Evolutionary conservation across 1,140 invertebrate genomes (phyloP).

Genomic region (Tetramorium parvispinum): DNA sequence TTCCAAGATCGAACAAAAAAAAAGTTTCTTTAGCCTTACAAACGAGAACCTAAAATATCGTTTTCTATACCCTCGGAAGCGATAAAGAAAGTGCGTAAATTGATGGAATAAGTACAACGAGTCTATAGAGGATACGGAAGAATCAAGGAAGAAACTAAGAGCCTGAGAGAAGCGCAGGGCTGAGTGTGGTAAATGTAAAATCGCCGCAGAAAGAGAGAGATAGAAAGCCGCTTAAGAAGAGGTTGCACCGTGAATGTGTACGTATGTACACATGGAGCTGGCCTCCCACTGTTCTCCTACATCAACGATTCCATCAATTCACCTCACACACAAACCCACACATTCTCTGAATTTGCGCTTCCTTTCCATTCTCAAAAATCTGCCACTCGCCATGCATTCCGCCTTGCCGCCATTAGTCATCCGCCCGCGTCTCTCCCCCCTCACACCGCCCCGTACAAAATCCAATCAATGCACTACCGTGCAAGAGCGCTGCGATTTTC

Average conservation of each 20-base stretch:
- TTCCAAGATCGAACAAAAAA: slow-evolving; percentile 8
- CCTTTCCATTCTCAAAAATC: slow-evolving; percentile 66
- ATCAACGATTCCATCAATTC: slow-evolving; percentile 43
- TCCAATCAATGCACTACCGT: slow-evolving; percentile 74
- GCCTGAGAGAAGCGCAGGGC: background rate
- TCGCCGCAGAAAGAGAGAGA: background rate
- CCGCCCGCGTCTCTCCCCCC: background rate
- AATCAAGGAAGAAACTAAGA: slow-evolving; percentile 13
- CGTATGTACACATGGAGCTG: slow-evolving; percentile 18
- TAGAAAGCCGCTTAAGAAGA: slow-evolving; percentile 53
- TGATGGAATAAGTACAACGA: slow-evolving; percentile 11
- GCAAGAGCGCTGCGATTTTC: slow-evolving; percentile 59
- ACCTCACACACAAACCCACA: background rate
- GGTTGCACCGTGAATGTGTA: background rate
- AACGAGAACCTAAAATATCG: slow-evolving; percentile 24
- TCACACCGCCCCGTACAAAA: slow-evolving; percentile 60
- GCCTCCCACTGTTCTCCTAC: background rate
- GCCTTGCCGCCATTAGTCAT: slow-evolving; percentile 54
- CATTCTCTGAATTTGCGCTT: slow-evolving; percentile 58
- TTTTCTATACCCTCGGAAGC: background rate
- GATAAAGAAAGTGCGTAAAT: slow-evolving; percentile 52
- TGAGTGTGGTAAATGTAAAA: background rate
- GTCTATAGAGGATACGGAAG: slow-evolving; percentile 27
- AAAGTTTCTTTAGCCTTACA: slow-evolving; percentile 22
- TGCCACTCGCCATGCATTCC: slow-evolving; percentile 29